These are phyloP conservation scores for Anthonomus grandis DNA, from an alignment of 1,140 invertebrate species.

Conservation along the genomic window DNA sequence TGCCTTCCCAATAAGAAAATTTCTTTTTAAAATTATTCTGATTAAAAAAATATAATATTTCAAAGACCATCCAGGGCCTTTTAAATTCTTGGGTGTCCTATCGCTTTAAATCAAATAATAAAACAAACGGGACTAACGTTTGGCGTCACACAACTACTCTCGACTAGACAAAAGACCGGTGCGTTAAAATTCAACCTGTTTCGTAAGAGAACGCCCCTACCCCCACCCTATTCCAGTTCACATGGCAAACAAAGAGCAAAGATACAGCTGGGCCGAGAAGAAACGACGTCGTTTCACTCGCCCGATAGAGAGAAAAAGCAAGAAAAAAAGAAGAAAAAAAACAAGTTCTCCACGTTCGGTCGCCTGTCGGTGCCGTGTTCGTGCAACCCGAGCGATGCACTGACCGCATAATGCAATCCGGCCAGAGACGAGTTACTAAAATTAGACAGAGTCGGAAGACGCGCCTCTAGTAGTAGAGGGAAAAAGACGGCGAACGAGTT, in stretches of 20 bases:
- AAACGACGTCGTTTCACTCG: constrained; percentile 3
- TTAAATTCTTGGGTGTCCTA: too few species aligned
- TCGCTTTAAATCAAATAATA: too few species aligned
- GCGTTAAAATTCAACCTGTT: constrained; percentile 32
- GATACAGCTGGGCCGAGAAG: constrained; percentile 29
- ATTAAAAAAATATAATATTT: too few species aligned
- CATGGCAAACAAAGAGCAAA: constrained; percentile 4
- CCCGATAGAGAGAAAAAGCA: background rate
- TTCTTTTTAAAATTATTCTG: too few species aligned
- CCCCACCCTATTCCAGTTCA: constrained; percentile 15
- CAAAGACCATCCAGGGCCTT: too few species aligned
- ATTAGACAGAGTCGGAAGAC: too few species aligned
- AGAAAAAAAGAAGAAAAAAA: constrained; percentile 32
- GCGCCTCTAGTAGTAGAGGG: too few species aligned
- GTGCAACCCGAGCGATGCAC: constrained; percentile 36
- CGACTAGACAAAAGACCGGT: constrained; percentile 21
- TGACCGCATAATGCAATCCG: constrained; percentile 35
- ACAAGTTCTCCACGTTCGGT: too few species aligned
- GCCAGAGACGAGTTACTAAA: constrained; percentile 14
- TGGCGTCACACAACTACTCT: background rate
- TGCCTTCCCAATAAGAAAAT: too few species aligned
- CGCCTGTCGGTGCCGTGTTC: too few species aligned
- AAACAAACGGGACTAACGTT: too few species aligned
- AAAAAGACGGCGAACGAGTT: too few species aligned
- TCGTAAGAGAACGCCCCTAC: constrained; percentile 9